Conservation (phyloP, 2,888 invertebrate genomes). For the Salticus scenicus region DNA sequence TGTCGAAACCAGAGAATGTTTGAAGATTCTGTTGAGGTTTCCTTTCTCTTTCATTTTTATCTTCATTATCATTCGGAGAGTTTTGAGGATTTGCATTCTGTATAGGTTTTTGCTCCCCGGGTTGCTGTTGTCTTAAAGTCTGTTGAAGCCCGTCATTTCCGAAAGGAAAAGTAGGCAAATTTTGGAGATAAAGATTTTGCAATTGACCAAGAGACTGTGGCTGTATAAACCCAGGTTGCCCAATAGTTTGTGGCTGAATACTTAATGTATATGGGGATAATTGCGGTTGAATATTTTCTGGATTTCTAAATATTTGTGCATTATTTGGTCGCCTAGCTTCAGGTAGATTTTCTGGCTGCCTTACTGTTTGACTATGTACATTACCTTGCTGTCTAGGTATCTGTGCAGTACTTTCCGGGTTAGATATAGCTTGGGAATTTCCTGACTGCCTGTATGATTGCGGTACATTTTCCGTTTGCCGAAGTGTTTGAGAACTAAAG, state of each 20-base stretch:
- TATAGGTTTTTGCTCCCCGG: not conserved
- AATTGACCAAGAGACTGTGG: not conserved
- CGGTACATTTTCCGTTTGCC: not conserved
- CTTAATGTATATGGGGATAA: not conserved
- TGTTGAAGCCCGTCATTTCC: not conserved
- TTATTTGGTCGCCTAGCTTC: too few species aligned
- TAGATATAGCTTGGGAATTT: not conserved
- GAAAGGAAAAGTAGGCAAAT: not conserved
- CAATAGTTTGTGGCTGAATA: not conserved
- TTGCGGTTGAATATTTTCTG: not conserved
- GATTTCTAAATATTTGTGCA: not conserved
- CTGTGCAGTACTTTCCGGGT: not conserved
- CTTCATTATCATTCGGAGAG: not conserved
- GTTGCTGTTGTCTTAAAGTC: not conserved
- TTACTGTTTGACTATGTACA: not conserved
- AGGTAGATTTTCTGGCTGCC: not conserved
- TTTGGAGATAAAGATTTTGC: not conserved
- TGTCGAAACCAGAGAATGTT: constrained; percentile 31
- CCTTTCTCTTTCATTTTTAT: not conserved
- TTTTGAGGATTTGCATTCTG: not conserved
- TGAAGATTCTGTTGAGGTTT: not conserved
- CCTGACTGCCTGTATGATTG: not conserved
- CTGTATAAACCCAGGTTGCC: not conserved
- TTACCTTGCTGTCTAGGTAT: not conserved
- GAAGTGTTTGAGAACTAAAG: not conserved